Evolutionary conservation across 2,797 vertebrate species (phyloP), one percentile per base, ranked within the genome.

Genomic region (Hemitrygon akajei): DNA sequence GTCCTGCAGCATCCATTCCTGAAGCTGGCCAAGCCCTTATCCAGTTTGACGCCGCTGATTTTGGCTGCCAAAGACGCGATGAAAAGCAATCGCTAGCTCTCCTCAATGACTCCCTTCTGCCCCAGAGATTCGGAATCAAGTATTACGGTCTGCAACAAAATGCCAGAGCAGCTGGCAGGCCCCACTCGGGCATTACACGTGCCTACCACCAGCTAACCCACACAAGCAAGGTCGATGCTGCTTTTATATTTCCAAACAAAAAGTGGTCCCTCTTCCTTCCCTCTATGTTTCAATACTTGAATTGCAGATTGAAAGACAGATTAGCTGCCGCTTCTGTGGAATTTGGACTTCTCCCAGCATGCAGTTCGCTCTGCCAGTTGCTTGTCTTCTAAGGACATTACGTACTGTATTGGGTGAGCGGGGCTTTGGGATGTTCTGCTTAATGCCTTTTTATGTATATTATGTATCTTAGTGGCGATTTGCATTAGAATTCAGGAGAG

Each of bases 31-130:
- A 99, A 99, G 96, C 99, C 98, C 56, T 97, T 99, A 93, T 99
- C 98, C 94, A 99, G 98, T 95, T 97, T 99, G 96, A 99, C 98
- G 7, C 99, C 98, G 82, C 97, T 99, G 95, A 99, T 99, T 96
- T 96, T 99, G 96, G 99, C 99, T 95, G 98, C 99, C 96, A 99
- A 99, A 97, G 99, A 99, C 94, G 98, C 98, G 94, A 99, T 99
- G 98, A 99, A 99, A 97, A 98, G 98, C 97, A 99, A 97, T 96
- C 98, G 98, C 96, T 99, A 99, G 96, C 71, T 75, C 71, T 94
- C 91, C 37, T 87, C 63, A 66, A 75, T 7, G 71, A 75, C 71
- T 75, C 71, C 71, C 22, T 30, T 93, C 94, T 56, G 22, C 58
- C 91, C 93, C 76, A 75, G 81, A 87, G 40, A 34, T 76, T 34